phyloP scores from a whole-genome alignment of 2,888 invertebrate genomes.

The Megaustenia siamemsis region DNA sequence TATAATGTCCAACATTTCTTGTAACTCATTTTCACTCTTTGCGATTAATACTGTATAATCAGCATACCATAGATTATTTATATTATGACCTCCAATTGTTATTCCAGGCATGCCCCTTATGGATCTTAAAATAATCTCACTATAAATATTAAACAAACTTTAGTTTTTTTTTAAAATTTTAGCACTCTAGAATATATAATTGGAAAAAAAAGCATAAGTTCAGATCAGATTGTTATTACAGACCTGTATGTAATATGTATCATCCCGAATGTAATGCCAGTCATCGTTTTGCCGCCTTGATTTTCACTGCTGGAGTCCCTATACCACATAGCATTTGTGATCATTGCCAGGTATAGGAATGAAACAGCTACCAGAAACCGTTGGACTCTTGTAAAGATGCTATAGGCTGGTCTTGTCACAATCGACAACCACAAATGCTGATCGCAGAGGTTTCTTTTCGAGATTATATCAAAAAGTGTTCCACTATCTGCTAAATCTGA shows the following conservation, averaged over 20 bases:
- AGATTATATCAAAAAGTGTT: conserved; percentile 57
- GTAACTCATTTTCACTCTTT: too few species aligned
- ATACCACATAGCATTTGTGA: conserved; percentile 67
- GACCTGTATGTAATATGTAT: conserved; percentile 60
- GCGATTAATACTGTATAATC: too few species aligned
- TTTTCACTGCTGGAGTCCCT: conserved; percentile 49
- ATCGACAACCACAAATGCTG: conserved; percentile 66
- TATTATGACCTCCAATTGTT: too few species aligned
- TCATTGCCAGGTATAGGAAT: conserved; percentile 63
- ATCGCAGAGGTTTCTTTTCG: conserved; percentile 60
- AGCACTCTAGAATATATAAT: too few species aligned
- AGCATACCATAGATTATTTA: too few species aligned
- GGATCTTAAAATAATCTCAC: too few species aligned
- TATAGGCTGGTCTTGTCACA: conserved; percentile 60
- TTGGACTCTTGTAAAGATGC: conserved; percentile 65
- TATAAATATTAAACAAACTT: background rate
- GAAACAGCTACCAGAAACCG: conserved; percentile 61
- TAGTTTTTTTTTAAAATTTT: too few species aligned
- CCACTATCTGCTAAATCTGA: conserved; percentile 42
- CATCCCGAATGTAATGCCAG: conserved; percentile 51
- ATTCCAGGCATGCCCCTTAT: too few species aligned
- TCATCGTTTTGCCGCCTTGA: background rate
- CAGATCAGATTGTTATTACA: background rate
- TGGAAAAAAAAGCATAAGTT: too few species aligned
- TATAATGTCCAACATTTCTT: too few species aligned